A percentile compares a stretch with the other conserved stretches of the same genome.
These are phyloP conservation scores for Hedya salicella DNA, from an alignment of 2,888 invertebrate genomes.

Conservation along the genomic window DNA sequence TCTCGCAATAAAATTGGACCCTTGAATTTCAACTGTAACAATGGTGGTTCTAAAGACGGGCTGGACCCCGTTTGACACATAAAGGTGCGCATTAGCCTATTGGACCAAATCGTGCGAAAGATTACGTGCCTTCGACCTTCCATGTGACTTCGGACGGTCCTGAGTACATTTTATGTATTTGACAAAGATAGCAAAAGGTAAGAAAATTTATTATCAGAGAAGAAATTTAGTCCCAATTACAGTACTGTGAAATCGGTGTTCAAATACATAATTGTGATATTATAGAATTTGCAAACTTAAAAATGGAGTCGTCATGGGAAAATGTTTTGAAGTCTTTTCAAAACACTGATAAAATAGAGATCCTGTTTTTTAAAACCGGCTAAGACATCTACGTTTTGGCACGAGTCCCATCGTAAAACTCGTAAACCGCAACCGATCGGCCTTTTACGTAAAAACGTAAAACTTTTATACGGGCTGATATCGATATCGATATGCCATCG, in stretches of 20 bases:
- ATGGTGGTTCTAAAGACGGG: conserved; percentile 6
- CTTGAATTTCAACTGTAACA: background rate
- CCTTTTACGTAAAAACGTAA: conserved; percentile 39
- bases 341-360: background rate
- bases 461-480: conserved; percentile 35
- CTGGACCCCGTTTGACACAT: conserved; percentile 39
- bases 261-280: no score
- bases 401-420: conserved; percentile 31
- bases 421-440: conserved; percentile 31
- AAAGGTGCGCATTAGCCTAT: conserved; percentile 55
- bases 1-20: background rate
- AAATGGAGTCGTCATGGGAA: no score
- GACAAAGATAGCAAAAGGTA: background rate
- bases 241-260: background rate
- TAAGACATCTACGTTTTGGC: conserved; percentile 30
- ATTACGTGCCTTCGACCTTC: conserved; percentile 46
- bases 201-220: background rate
- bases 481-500: conserved; percentile 37
- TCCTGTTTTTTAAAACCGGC: background rate
- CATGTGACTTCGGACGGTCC: conserved; percentile 44
- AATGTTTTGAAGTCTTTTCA: no score
- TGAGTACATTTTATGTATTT: conserved; percentile 1
- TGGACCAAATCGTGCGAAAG: conserved; percentile 53
- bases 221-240: background rate
- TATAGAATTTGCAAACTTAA: no score